These are phyloP conservation scores for Agonopterix subpropinquella DNA, from an alignment of 2,888 invertebrate species.

Conservation along the genomic window DNA sequence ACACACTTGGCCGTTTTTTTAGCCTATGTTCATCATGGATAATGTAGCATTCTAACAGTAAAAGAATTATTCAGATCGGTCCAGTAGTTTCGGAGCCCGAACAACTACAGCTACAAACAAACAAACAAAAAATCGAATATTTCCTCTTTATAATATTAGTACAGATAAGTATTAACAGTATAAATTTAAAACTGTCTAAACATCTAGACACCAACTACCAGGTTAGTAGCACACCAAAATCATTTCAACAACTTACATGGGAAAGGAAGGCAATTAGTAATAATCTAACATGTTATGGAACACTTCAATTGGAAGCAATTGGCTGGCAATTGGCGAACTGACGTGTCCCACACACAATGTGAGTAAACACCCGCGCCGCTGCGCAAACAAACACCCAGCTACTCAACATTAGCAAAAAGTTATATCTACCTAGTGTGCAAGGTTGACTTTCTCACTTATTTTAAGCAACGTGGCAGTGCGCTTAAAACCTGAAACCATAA, in stretches of 20 bases:
- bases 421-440: constrained; percentile 3
- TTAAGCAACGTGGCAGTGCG: not conserved
- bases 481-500: not conserved
- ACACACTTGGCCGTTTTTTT: no score
- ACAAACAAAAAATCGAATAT: no score
- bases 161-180: no score
- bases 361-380: not conserved
- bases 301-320: constrained; percentile 4
- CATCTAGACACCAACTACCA: no score
- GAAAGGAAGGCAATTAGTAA: not conserved
- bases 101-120: no score
- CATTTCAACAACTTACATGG: not conserved
- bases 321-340: constrained; percentile 1
- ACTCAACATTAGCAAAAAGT: not conserved
- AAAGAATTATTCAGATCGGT: no score
- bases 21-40: no score
- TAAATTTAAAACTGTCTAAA: no score
- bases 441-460: not conserved
- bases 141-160: no score
- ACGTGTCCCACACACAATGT: not conserved
- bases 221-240: no score
- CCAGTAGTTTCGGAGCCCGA: no score
- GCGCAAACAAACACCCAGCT: not conserved
- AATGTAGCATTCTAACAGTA: no score
- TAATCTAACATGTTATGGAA: not conserved